Percentiles rank a stretch among this genome's conserved stretches.
These are phyloP conservation scores for Masticophis lateralis DNA, from an alignment of 2,797 vertebrate genomes.

Conservation along the genomic window DNA sequence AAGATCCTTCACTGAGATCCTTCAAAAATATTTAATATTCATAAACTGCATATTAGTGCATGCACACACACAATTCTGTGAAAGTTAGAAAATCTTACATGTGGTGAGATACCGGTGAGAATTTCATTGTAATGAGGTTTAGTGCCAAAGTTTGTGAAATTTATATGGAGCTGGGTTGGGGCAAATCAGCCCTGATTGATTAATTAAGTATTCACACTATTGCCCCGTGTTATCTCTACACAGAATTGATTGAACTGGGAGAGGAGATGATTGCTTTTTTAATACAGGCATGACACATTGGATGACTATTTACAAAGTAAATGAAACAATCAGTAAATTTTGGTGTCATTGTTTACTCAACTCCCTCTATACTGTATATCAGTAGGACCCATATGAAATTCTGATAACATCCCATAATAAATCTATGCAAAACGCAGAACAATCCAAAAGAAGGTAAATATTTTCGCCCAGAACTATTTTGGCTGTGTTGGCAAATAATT, in stretches of 20 bases:
- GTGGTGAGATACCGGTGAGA: background rate
- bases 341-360: background rate
- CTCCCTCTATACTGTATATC: background rate
- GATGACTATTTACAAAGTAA: background rate
- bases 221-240: background rate
- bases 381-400: background rate
- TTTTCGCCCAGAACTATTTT: background rate
- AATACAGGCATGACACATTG: background rate
- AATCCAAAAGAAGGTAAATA: background rate
- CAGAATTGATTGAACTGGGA: background rate
- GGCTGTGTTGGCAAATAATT: background rate
- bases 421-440: background rate
- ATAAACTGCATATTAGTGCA: background rate
- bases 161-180: background rate
- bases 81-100: background rate
- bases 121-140: background rate
- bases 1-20: background rate
- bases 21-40: background rate
- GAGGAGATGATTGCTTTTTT: background rate
- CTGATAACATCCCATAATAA: background rate
- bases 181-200: background rate
- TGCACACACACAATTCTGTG: background rate
- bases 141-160: background rate
- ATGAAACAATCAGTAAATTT: background rate
- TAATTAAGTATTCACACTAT: background rate